Conservation (phyloP, 2,797 vertebrate species). For the Spondyliosoma cantharus region DNA sequence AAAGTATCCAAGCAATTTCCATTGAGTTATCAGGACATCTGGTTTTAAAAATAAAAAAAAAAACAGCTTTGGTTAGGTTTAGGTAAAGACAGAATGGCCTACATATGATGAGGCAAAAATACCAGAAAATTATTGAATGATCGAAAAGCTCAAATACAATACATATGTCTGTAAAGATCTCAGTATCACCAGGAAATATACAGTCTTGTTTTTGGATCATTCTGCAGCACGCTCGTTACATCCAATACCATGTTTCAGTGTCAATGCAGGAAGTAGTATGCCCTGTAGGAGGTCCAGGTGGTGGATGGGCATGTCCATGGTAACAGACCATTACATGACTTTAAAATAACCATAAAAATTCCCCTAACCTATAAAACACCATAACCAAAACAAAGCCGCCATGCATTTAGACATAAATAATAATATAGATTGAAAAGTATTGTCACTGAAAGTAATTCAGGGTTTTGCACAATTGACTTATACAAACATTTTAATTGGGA, state of each 20-base stretch:
- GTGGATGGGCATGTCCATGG: neutral
- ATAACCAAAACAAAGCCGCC: neutral
- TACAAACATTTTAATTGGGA: neutral
- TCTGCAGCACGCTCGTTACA: neutral
- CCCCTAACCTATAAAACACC: neutral
- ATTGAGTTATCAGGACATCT: no score
- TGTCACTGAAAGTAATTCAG: neutral
- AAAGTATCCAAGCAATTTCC: neutral
- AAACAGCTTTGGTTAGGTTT: neutral
- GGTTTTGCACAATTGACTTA: neutral
- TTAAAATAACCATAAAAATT: neutral
- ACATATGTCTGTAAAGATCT: neutral
- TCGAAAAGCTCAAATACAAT: neutral
- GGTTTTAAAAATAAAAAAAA: neutral
- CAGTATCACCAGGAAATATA: neutral
- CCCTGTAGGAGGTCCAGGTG: slow-evolving; percentile 10
- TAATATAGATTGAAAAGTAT: neutral
- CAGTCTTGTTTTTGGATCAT: neutral
- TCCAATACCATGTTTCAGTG: neutral
- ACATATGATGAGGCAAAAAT: neutral
- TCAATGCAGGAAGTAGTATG: neutral
- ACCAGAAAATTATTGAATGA: neutral
- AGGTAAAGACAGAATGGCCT: neutral
- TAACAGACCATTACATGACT: neutral
- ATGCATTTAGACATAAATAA: neutral